Conservation (phyloP, 2,113 vertebrate species). For the Enhydra lutris region DNA sequence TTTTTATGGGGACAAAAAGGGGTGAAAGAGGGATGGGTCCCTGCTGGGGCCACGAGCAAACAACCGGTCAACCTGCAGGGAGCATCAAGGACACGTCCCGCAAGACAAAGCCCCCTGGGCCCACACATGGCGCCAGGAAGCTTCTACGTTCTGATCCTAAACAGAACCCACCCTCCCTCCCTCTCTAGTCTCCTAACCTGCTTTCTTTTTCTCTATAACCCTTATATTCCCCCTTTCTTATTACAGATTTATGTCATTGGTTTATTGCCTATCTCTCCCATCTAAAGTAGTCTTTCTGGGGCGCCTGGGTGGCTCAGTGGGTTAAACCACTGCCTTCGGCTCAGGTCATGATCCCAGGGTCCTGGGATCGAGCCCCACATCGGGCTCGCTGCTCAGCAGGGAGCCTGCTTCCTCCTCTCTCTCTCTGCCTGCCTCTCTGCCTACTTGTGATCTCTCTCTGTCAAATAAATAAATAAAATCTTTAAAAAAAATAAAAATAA, state of each 20-base stretch:
- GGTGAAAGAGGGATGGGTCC: rapidly evolving
- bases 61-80: background rate
- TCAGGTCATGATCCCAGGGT: no score
- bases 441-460: no score
- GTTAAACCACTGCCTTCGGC: no score
- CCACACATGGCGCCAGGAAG: background rate
- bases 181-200: background rate
- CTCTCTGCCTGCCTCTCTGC: no score
- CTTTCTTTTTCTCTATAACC: background rate
- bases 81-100: rapidly evolving
- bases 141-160: background rate
- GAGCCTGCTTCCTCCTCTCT: no score
- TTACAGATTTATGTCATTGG: background rate
- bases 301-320: no score
- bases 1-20: background rate
- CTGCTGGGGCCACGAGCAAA: background rate
- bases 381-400: no score
- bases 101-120: background rate
- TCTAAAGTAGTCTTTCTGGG: background rate
- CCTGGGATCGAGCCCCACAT: no score
- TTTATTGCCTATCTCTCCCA: background rate
- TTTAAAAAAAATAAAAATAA: no score
- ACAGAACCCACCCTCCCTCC: background rate
- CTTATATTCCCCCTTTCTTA: background rate
- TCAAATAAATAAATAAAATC: no score